Evolutionary conservation across 2,113 vertebrate species (phyloP).

Genomic region (Panthera tigris): DNA sequence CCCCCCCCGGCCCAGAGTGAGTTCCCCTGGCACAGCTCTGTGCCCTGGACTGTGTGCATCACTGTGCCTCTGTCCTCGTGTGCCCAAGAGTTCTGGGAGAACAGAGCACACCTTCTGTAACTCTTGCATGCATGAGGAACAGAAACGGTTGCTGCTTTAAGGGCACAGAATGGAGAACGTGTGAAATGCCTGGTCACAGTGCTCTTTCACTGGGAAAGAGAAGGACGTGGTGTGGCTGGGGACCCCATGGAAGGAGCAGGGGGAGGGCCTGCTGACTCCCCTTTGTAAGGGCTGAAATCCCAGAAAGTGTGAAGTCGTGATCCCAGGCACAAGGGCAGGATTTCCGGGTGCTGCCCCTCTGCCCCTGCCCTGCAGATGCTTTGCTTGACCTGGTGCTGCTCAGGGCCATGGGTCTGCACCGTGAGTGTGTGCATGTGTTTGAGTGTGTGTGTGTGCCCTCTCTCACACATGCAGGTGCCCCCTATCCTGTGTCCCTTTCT

Average conservation of each 20-base stretch:
- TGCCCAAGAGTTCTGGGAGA: not conserved
- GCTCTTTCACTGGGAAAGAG: not conserved
- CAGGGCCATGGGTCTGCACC: not conserved
- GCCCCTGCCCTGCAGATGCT: not conserved
- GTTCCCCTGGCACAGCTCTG: not conserved
- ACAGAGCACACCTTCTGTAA: not conserved
- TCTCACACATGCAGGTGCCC: conserved; percentile 59
- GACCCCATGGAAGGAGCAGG: not conserved
- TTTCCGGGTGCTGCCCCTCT: not conserved
- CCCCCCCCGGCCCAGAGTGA: too few species aligned
- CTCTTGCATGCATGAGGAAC: not conserved
- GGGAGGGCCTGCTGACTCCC: not conserved
- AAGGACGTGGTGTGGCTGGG: not conserved
- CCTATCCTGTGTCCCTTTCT: conserved; percentile 76
- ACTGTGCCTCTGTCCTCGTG: not conserved
- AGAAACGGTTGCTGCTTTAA: not conserved
- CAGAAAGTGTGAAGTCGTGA: not conserved
- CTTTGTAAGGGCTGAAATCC: not conserved
- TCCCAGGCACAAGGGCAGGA: not conserved
- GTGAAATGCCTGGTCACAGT: not conserved
- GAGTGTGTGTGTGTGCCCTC: not conserved
- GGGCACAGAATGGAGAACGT: not conserved
- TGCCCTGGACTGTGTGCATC: too few species aligned
- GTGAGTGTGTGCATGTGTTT: too few species aligned
- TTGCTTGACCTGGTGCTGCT: not conserved